Evolutionary conservation across 2,888 invertebrate species (phyloP), one percentile per base, ranked within the genome.

Genomic region (Pimpla rufipes): DNA sequence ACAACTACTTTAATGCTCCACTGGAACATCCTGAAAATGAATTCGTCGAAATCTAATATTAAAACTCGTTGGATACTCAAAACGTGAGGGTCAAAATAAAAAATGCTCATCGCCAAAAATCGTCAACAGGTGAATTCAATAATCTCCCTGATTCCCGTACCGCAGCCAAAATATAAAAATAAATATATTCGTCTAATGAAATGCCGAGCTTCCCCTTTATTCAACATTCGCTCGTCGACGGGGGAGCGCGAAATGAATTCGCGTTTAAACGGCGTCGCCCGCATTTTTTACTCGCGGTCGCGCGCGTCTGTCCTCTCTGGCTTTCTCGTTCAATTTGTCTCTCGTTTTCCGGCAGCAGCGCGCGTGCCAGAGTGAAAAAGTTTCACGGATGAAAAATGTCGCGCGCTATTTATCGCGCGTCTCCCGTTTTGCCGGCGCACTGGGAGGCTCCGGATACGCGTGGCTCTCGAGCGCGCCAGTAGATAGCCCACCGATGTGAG

Each of bases 401-500:
- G 37, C 62, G 2, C 7, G 62, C 62, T 40, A 62, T 62, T 62
- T 62, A 59, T 73, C 59, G 71, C 3, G 59, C 59, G 29, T 73
- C 57, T 45, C 57, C 29, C 11, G 57, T 37, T 62, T 62, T 40
- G 18, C 16, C 37, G 37, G 18, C 18, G n/a, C 37, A 16, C 35
- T n/a, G 29, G 11, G 59, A 37, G 59, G 21, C 16, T 29, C n/a
- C n/a, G n/a, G n/a, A n/a, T 59, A 42, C 66, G 29, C 18, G 35
- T 11, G 29, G n/a, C n/a, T n/a, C n/a, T 29, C 35, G 47, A 35
- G 59, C 50, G 50, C 23, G 47, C 52, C 18, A 62, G 77, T 70
- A 37, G 70, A 77, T 70, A 70, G 59, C n/a, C 18, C 50, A 68
- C 37, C 18, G 47, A 50, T 70, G 52, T 62, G 52, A 59, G 50